Evolutionary conservation across 2,797 vertebrate genomes (phyloP).

Genomic region (Spinus olivaceus): DNA sequence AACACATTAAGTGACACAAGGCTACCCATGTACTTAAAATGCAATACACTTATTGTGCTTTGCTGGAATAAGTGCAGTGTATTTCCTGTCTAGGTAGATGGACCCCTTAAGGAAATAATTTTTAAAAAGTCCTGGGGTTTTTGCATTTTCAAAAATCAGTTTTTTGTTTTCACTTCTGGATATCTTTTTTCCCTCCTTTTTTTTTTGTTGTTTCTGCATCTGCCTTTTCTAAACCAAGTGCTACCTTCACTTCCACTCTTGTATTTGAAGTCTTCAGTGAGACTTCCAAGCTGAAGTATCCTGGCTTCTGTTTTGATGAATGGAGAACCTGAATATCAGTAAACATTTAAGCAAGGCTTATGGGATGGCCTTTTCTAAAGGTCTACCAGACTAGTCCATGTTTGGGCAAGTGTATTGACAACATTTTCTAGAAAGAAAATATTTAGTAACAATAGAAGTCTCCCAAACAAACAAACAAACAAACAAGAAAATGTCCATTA

Average conservation of each 20-base stretch:
- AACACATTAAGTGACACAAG: background rate
- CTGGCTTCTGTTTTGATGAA: background rate
- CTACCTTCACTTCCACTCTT: background rate
- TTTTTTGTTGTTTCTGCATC: background rate
- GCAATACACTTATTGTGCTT: background rate
- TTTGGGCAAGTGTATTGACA: background rate
- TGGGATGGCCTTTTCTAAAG: background rate
- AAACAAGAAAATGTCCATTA: background rate
- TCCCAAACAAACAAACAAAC: background rate
- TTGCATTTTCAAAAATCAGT: background rate
- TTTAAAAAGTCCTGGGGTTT: background rate
- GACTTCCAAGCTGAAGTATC: background rate
- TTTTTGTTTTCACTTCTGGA: background rate
- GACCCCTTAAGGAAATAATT: background rate
- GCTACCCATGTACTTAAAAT: background rate
- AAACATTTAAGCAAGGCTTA: background rate
- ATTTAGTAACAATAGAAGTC: background rate
- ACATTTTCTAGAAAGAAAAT: background rate
- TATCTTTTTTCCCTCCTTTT: rapidly evolving
- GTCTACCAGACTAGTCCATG: background rate
- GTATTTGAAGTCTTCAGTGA: background rate
- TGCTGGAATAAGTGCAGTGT: background rate
- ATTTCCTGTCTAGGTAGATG: background rate
- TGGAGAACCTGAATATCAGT: background rate
- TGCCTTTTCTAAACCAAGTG: background rate